Conservation (phyloP, 1,140 invertebrate species). For the Colletes gigas region DNA sequence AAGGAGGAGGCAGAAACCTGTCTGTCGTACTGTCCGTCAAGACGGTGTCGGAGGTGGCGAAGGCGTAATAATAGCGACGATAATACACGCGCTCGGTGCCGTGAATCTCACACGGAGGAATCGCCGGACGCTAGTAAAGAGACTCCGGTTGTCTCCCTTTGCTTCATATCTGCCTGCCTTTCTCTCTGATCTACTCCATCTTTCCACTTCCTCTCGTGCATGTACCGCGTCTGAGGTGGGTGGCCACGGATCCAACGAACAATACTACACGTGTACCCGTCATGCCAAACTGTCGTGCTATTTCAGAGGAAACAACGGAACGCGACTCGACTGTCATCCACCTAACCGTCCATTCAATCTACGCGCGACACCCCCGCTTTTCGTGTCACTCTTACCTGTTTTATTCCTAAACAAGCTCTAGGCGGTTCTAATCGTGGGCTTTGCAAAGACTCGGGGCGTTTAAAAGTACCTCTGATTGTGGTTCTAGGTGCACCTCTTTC, state of each 20-base stretch:
- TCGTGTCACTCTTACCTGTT: background rate
- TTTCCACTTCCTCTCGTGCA: constrained; percentile 13
- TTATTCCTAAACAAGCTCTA: background rate
- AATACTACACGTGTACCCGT: constrained; percentile 73
- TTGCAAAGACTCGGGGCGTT: too few relatives aligned
- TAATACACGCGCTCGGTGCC: constrained; percentile 56
- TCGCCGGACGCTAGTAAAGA: constrained; percentile 5
- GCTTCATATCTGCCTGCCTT: constrained; percentile 20
- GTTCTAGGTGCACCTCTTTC: too few relatives aligned
- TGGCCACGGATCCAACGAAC: constrained; percentile 68
- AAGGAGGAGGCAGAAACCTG: constrained; percentile 24
- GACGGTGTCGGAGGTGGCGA: constrained; percentile 61
- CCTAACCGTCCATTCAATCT: constrained; percentile 38
- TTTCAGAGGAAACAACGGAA: constrained; percentile 61
- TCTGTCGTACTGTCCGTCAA: constrained; percentile 53
- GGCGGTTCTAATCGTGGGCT: too few relatives aligned
- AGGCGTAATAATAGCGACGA: constrained; percentile 69
- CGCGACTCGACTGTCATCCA: constrained; percentile 26
- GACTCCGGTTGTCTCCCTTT: constrained; percentile 18
- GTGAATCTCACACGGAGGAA: constrained; percentile 37
- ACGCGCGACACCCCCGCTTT: background rate
- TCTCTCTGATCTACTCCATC: constrained; percentile 45
- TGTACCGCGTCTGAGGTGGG: constrained; percentile 64
- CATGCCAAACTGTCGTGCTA: constrained; percentile 70
- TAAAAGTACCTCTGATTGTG: too few relatives aligned